Evolutionary conservation across 2,888 invertebrate species (phyloP), one percentile per base, ranked within the genome.

Genomic region (Brachynemurus nebulosus): DNA sequence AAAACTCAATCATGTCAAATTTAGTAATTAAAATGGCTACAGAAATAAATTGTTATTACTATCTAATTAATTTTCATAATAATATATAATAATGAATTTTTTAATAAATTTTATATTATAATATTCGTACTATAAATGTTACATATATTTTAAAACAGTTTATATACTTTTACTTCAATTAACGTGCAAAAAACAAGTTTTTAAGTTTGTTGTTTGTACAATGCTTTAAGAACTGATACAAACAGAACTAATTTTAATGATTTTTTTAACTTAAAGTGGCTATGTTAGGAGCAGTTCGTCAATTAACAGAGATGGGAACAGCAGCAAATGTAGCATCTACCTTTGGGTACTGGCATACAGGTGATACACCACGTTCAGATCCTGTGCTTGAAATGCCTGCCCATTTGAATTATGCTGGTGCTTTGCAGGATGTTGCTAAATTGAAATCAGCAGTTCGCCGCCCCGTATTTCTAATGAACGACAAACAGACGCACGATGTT

Each of bases 401-500:
- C 36, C 51, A 50, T 42, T 37, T 49, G 33, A 50, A 49, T 16
- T 51, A 52, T 12, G 41, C 50, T 6, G 48, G 45, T 46, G 47
- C 51, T 42, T 34, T 53, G 17, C 51, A 50, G 33, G 52, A 53
- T 45, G 48, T 47, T 17, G 35, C 52, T 4, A 52, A 52, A 42
- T 49, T 51, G 16, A 44, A 44, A 44, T 27, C 49, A 7, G n/a
- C n/a, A n/a, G 46, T 51, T 6, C 45, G 53, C 7, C 50, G 52
- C 23, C 51, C 53, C 9, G 50, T 53, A 49, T 50, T 53, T 27
- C 43, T 52, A 27, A 47, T 53, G 36, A 53, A 53, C 44, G 52
- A 53, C 41, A 51, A 52, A 46, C 46, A 52, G 12, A 50, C 50
- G 30, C 52, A 54, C 44, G 56, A 56, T 39, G 50, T 54, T 12